phyloP scores from a whole-genome alignment of 35 echinoderm and acorn worm species.

The Apostichopus japonicus region DNA sequence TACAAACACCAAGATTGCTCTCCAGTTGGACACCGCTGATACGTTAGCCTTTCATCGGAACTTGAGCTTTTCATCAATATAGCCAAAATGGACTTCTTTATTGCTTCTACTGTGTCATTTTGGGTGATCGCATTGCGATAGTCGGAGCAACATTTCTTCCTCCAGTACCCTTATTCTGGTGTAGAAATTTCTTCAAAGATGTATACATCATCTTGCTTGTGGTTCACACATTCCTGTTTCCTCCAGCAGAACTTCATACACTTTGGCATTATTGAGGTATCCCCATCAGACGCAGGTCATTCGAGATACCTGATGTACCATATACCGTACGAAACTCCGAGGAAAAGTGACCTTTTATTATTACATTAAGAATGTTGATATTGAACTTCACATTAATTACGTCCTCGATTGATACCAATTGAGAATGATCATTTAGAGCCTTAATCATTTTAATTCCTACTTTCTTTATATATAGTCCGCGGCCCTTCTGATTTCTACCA shows the following conservation, averaged over 20 bases:
- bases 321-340: too few species aligned
- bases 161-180: neutral
- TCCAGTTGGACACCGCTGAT: too few species aligned
- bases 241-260: too few species aligned
- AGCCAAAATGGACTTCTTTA: neutral
- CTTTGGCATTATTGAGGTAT: neutral
- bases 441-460: conserved; percentile 7
- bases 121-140: too few species aligned
- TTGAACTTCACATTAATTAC: neutral
- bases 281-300: neutral
- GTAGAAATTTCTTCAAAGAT: conserved; percentile 21
- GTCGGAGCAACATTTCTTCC: neutral
- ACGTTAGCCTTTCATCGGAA: neutral
- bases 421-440: neutral
- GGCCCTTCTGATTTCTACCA: neutral
- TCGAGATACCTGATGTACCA: conserved; percentile 1
- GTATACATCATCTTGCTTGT: conserved; percentile 24
- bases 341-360: neutral
- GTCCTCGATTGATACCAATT: neutral
- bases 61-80: too few species aligned
- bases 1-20: conserved; percentile 46
- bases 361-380: neutral
- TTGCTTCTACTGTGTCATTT: neutral
- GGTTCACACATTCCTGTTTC: conserved; percentile 36
- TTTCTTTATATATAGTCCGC: neutral